Conservation (phyloP, 2,797 vertebrate genomes). For the Monodelphis domestica region DNA sequence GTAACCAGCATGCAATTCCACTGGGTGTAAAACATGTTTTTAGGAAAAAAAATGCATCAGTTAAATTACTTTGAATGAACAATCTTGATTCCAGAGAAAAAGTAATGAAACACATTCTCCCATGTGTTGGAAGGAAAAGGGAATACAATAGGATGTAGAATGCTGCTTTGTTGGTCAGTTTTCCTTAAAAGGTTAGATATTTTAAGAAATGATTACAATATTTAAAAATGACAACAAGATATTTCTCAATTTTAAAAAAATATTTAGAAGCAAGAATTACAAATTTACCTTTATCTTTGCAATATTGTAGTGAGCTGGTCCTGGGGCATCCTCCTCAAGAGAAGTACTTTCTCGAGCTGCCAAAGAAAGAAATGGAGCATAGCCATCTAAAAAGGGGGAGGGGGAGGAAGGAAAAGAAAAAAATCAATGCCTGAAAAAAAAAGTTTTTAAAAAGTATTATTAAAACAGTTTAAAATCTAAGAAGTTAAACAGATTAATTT, state of each 20-base stretch:
- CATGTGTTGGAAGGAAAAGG: background rate
- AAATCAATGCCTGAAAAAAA: background rate
- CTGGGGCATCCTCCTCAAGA: conserved; percentile 71
- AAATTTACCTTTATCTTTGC: conserved; percentile 78
- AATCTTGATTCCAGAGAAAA: too few relatives aligned
- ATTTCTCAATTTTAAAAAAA: background rate
- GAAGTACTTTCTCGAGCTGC: conserved; percentile 71
- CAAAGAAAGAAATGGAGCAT: conserved; percentile 84
- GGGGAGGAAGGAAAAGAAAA: too few relatives aligned
- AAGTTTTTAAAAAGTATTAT: conserved; percentile 24
- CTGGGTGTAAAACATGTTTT: too few relatives aligned
- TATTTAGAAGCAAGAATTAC: background rate
- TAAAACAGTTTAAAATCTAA: conserved; percentile 34
- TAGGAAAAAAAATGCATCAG: too few relatives aligned
- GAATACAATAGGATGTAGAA: background rate
- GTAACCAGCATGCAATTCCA: too few relatives aligned
- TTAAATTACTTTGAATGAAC: too few relatives aligned
- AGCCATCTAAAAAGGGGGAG: conserved; percentile 77
- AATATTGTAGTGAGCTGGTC: conserved; percentile 82
- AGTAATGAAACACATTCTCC: too few relatives aligned
- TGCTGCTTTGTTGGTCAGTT: background rate
- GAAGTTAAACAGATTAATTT: conserved; percentile 8
- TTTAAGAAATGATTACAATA: background rate
- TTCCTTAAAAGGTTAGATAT: background rate
- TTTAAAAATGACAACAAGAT: background rate